Conservation (phyloP, 2,888 invertebrate species). For the Hirudinaria manillensis region DNA sequence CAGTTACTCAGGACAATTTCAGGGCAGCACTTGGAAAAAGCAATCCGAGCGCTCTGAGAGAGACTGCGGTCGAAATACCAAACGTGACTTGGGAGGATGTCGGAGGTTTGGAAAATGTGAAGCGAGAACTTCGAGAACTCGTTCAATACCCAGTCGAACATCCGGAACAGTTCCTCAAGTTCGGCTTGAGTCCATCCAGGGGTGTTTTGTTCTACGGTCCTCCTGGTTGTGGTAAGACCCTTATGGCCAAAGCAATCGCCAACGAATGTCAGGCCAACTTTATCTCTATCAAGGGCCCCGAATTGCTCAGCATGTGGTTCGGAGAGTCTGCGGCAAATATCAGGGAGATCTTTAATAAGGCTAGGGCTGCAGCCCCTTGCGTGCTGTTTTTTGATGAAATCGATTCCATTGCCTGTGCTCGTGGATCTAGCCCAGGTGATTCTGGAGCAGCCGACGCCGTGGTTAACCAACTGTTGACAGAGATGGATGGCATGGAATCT, state of each 20-base stretch:
- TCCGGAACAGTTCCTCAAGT: conserved; percentile 99
- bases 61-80: conserved; percentile 98
- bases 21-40: conserved; percentile 64
- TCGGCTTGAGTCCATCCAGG: conserved; percentile 98
- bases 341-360: conserved; percentile 98
- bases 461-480: conserved; percentile 97
- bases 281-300: conserved; percentile 93
- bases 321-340: conserved; percentile 99
- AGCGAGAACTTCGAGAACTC: conserved; percentile 84
- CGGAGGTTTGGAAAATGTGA: conserved; percentile 91
- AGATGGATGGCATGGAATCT: conserved; percentile 99
- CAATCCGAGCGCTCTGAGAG: conserved; percentile 92
- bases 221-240: conserved; percentile 76
- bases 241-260: conserved; percentile 75
- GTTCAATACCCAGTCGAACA: conserved; percentile 97
- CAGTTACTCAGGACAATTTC: conserved; percentile 95
- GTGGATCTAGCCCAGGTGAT: conserved; percentile 93
- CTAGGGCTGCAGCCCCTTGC: conserved; percentile 95
- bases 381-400: conserved; percentile 98
- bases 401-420: conserved; percentile 97
- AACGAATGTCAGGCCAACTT: conserved; percentile 99
- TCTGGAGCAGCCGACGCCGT: conserved; percentile 98
- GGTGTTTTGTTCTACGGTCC: conserved; percentile 98
- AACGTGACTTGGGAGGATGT: conserved; percentile 95
- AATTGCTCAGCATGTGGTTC: conserved; percentile 99